Conservation (phyloP, 2,113 vertebrate genomes). For the Amphiprion ocellaris region DNA sequence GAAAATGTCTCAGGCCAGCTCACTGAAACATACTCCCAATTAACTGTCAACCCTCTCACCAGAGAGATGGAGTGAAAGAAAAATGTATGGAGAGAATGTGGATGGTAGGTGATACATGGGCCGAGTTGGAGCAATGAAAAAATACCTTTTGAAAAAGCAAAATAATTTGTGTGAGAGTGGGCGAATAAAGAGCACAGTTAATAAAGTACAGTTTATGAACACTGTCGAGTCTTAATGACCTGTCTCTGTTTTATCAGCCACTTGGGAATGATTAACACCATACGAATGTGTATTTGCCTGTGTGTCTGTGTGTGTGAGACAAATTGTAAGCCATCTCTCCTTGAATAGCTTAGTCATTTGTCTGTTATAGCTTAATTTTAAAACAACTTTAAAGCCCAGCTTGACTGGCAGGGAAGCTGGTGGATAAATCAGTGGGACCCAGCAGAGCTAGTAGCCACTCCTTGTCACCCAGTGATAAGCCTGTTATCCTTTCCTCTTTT, state of each 20-base stretch:
- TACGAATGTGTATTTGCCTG: conserved; percentile 47
- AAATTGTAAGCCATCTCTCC: conserved; percentile 40
- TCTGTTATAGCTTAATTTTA: conserved; percentile 40
- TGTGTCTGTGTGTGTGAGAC: conserved; percentile 37
- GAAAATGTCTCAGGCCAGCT: conserved; percentile 65
- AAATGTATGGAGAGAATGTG: conserved; percentile 3
- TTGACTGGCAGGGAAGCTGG: conserved; percentile 5
- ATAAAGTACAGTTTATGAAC: conserved; percentile 67
- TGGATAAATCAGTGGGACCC: neutral
- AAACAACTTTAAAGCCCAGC: conserved; percentile 41
- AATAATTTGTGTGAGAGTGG: conserved; percentile 23
- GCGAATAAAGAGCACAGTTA: conserved; percentile 40
- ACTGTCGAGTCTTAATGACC: conserved; percentile 60
- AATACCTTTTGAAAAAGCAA: conserved; percentile 6
- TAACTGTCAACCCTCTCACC: conserved; percentile 57
- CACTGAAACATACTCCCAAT: conserved; percentile 71
- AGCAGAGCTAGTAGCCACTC: neutral
- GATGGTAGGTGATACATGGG: neutral
- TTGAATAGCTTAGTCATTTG: conserved; percentile 37
- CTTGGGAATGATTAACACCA: conserved; percentile 61
- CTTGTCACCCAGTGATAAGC: conserved; percentile 1
- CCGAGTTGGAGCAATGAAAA: conserved; percentile 15
- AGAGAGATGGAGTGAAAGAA: conserved; percentile 30
- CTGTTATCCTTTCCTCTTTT: conserved; percentile 15
- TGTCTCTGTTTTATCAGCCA: conserved; percentile 57